Evolutionary conservation across 2,888 invertebrate genomes (phyloP).

Genomic region (Polydesmus complanatus): DNA sequence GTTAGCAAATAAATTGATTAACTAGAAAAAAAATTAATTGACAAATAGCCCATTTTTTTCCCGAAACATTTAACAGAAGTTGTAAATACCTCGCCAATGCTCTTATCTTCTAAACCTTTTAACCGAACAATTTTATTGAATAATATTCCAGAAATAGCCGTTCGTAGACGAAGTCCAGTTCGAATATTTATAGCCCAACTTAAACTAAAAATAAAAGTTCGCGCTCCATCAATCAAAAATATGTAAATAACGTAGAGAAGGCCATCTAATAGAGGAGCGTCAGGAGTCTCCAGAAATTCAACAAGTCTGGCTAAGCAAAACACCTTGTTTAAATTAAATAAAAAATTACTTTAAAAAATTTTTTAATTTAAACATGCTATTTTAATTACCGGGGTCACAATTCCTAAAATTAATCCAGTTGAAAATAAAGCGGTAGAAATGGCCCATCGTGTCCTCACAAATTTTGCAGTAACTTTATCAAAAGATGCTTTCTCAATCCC

Average conservation of each 20-base stretch:
- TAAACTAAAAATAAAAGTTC: conserved; percentile 36
- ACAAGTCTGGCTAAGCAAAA: conserved; percentile 35
- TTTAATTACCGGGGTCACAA: conserved; percentile 33
- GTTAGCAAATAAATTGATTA: conserved; percentile 43
- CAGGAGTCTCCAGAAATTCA: conserved; percentile 32
- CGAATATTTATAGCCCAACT: conserved; percentile 40
- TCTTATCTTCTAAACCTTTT: conserved; percentile 34
- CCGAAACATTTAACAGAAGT: neutral
- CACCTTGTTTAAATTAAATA: conserved; percentile 3
- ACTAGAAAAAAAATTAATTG: conserved; percentile 30
- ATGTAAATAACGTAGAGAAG: conserved; percentile 37
- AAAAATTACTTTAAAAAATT: neutral
- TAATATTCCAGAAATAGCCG: conserved; percentile 31
- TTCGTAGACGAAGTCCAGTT: conserved; percentile 32
- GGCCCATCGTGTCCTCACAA: conserved; percentile 36
- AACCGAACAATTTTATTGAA: conserved; percentile 35
- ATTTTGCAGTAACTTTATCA: conserved; percentile 35
- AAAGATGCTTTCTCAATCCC: conserved; percentile 38
- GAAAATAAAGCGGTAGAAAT: conserved; percentile 34
- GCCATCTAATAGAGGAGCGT: conserved; percentile 33
- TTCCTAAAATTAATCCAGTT: conserved; percentile 34
- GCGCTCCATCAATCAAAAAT: conserved; percentile 34
- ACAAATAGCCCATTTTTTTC: neutral
- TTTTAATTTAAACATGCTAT: neutral
- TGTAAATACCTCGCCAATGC: conserved; percentile 35